These are phyloP conservation scores for Eupithecia pulchellata DNA, from an alignment of 2,888 invertebrate species.

Conservation along the genomic window DNA sequence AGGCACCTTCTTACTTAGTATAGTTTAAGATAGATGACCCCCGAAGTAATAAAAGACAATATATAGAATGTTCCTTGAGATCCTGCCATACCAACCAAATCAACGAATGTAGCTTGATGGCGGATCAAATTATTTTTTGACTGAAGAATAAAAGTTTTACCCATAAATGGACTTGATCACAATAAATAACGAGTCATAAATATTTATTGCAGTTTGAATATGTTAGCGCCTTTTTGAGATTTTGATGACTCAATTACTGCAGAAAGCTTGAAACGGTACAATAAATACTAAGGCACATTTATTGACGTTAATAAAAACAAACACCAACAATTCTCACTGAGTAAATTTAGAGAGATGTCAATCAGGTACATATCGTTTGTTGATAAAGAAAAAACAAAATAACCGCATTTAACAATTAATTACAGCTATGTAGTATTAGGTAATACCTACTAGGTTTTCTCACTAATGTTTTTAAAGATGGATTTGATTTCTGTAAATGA, in stretches of 20 bases:
- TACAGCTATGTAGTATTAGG: too few species aligned
- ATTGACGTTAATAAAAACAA: neutral
- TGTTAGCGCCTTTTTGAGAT: conserved; percentile 52
- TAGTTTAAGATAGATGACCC: too few species aligned
- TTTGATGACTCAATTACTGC: conserved; percentile 68
- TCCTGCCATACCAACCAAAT: neutral
- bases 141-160: conserved; percentile 32
- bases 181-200: conserved; percentile 5
- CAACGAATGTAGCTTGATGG: neutral
- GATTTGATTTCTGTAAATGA: too few species aligned
- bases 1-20: too few species aligned
- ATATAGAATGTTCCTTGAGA: neutral
- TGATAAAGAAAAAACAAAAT: too few species aligned
- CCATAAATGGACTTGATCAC: neutral
- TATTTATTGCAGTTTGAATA: conserved; percentile 57
- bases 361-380: too few species aligned
- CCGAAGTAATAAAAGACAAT: neutral
- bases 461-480: too few species aligned
- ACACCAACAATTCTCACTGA: neutral
- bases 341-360: neutral
- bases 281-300: conserved; percentile 24
- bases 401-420: too few species aligned
- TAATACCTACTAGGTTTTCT: too few species aligned
- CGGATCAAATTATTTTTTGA: neutral
- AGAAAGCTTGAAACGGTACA: conserved; percentile 63